These are phyloP conservation scores for Notothenia coriiceps DNA, from an alignment of 2,113 vertebrate genomes.

Conservation along the genomic window DNA sequence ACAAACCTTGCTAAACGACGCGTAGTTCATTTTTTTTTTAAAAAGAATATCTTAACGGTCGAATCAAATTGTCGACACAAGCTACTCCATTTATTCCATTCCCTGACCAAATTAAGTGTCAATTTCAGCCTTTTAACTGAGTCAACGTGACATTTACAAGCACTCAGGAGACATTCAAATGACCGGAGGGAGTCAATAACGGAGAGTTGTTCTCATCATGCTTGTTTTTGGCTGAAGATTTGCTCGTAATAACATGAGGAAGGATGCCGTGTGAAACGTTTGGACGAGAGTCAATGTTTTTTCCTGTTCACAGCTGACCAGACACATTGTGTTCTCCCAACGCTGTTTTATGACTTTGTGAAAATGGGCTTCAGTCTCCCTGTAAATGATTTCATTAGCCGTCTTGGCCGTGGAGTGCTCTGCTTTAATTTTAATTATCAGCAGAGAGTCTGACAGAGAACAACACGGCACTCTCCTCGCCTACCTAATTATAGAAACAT, in stretches of 20 bases:
- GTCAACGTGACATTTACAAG: not conserved
- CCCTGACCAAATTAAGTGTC: not conserved
- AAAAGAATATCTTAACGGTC: too few relatives aligned
- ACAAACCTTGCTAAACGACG: not conserved
- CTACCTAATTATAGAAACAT: not conserved
- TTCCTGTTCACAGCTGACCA: constrained; percentile 72
- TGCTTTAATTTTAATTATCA: constrained; percentile 51
- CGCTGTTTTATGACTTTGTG: constrained; percentile 55
- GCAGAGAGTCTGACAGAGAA: not conserved
- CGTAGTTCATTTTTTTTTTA: not conserved
- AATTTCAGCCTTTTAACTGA: too few relatives aligned
- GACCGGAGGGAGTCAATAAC: not conserved
- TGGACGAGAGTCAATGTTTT: constrained; percentile 56
- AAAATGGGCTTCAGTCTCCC: constrained; percentile 20
- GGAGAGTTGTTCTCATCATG: not conserved
- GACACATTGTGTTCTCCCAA: constrained; percentile 49
- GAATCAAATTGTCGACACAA: not conserved
- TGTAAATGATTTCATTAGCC: constrained; percentile 44
- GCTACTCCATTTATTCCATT: not conserved
- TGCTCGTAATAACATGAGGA: constrained; percentile 12
- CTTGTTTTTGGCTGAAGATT: not conserved
- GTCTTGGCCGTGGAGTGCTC: constrained; percentile 15
- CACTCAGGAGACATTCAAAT: not conserved
- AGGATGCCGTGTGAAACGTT: constrained; percentile 52
- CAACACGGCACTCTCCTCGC: too few relatives aligned